Conservation (phyloP, 2,888 invertebrate genomes). For the Fragum sueziense region DNA sequence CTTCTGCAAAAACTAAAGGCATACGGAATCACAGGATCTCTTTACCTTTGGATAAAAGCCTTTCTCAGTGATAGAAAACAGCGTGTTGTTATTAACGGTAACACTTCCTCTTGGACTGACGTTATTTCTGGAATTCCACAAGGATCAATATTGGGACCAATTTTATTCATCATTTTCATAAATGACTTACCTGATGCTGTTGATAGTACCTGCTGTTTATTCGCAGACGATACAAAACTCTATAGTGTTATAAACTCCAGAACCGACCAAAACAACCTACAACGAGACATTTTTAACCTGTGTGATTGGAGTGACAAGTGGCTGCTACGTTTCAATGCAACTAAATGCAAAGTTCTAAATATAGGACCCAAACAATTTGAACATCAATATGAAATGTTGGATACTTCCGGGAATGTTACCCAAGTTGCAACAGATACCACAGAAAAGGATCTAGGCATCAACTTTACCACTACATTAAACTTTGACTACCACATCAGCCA, state of each 20-base stretch:
- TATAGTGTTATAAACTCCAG: too few relatives aligned
- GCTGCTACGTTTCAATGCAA: conserved; percentile 28
- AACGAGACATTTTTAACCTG: conserved; percentile 27
- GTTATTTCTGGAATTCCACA: too few relatives aligned
- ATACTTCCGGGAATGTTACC: not conserved
- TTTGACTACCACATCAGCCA: conserved; percentile 21
- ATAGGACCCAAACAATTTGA: conserved; percentile 6
- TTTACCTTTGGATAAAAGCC: too few relatives aligned
- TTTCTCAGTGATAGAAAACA: too few relatives aligned
- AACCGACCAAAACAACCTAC: too few relatives aligned
- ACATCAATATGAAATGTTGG: conserved; percentile 23
- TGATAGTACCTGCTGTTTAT: conserved; percentile 15
- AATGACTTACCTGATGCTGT: conserved; percentile 16
- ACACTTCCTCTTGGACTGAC: too few relatives aligned
- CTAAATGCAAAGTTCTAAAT: conserved; percentile 28
- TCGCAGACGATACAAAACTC: conserved; percentile 43
- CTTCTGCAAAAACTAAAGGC: too few relatives aligned
- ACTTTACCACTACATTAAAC: conserved; percentile 20
- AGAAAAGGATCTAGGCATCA: conserved; percentile 17
- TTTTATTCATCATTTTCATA: too few relatives aligned
- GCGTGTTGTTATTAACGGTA: too few relatives aligned
- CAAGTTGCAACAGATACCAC: conserved; percentile 1
- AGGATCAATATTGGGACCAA: too few relatives aligned
- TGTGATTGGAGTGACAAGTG: conserved; percentile 40
- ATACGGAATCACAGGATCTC: too few relatives aligned